phyloP scores from a whole-genome alignment of 2,797 vertebrate genomes.

The Phalloptychus januarius region DNA sequence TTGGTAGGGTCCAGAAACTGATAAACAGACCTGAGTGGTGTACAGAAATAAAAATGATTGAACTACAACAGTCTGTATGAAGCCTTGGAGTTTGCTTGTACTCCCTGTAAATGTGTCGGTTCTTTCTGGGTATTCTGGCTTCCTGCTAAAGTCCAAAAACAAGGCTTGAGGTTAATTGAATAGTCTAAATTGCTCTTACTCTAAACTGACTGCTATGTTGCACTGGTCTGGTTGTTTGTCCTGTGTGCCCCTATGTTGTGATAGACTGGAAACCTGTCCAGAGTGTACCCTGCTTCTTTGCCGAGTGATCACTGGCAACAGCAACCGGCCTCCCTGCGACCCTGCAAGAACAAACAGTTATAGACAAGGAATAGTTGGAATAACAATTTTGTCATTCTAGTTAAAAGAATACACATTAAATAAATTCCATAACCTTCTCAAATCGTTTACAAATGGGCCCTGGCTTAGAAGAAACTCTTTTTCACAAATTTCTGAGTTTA shows the following conservation, averaged over 20 bases:
- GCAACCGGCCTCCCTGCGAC: background rate
- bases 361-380: background rate
- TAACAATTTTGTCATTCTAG: background rate
- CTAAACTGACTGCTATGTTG: background rate
- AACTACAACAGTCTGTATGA: background rate
- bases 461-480: conserved; percentile 6
- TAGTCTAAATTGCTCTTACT: background rate
- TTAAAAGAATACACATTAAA: background rate
- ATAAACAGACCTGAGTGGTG: no score
- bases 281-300: background rate
- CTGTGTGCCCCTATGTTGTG: background rate
- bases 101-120: background rate
- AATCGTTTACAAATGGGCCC: conserved; percentile 10
- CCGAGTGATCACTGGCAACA: background rate
- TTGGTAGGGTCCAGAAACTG: no score
- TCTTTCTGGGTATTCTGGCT: background rate
- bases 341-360: background rate
- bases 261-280: background rate
- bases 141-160: background rate
- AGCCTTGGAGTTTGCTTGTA: background rate
- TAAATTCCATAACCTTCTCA: background rate
- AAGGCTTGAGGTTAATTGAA: background rate
- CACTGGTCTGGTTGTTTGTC: background rate
- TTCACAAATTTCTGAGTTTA: conserved; percentile 7
- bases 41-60: no score